Evolutionary conservation across 2,113 vertebrate genomes (phyloP).

Genomic region (Dryoscopus gambensis): DNA sequence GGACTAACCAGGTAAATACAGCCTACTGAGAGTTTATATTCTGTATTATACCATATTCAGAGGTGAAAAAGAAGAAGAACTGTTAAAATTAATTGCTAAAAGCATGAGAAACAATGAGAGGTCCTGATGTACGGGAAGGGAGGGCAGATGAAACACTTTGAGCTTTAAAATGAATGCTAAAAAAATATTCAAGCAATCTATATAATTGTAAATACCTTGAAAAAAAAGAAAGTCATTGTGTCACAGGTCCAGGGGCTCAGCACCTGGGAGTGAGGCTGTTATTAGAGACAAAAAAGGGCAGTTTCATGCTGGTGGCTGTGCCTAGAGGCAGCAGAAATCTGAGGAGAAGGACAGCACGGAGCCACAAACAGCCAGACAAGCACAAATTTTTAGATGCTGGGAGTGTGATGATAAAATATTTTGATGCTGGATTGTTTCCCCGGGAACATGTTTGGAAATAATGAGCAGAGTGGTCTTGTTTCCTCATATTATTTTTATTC

Average conservation of each 20-base stretch:
- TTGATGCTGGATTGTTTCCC: background rate
- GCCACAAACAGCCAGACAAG: background rate
- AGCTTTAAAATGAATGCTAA: background rate
- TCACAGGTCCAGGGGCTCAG: background rate
- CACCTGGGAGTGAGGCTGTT: background rate
- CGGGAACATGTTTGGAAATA: background rate
- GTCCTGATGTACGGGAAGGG: background rate
- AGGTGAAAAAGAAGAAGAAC: background rate
- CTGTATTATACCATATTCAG: accelerated
- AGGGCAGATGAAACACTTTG: background rate
- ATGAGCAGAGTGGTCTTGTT: background rate
- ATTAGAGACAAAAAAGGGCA: background rate
- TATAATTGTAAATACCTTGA: background rate
- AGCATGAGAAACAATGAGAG: background rate
- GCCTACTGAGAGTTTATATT: background rate
- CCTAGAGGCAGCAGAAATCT: background rate
- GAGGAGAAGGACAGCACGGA: background rate
- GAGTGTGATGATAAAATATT: background rate
- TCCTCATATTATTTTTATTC: background rate
- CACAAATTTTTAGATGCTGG: background rate
- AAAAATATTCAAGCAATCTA: background rate
- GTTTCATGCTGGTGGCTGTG: background rate
- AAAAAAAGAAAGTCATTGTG: background rate
- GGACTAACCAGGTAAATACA: background rate
- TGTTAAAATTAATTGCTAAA: background rate